Evolutionary conservation across 30 jellyfish, hydroid and myxozoan species (phyloP), one percentile per base, ranked within the genome.

Genomic region (Aurelia aurita complex sp. Pacific): DNA sequence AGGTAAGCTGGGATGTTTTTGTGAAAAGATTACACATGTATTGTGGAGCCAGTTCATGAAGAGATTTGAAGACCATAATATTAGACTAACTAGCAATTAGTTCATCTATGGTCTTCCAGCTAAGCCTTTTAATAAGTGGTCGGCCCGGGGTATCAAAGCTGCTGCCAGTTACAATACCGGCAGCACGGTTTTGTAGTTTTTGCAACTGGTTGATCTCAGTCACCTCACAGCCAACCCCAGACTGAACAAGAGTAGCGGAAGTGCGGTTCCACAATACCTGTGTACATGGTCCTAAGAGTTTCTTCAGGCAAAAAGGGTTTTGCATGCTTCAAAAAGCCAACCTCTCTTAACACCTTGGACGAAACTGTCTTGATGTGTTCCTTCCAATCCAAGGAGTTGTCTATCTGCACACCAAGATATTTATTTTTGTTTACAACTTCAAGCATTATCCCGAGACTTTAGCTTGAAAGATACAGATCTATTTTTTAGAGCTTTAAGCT

Each of bases 161-260:
- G n/a, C 73, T 63, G 73, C n/a, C 73, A 63, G 73, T 63, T 63
- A 0, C n/a, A 8, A 63, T 63, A 11, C 73, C 1, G 73, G 73
- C 12, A 8, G n/a, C 32, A 7, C 19, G 88, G 23, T 23, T 23
- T 23, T 0, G 29, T 23, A 23, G 0, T 23, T 23, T 23, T 23
- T 23, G 29, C 29, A 23, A 73, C 38, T 42, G 35, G 17, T 73
- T 73, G 34, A 33, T 33, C 35, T 32, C 69, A 54, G 35, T 73
- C 40, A 33, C 62, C 17, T 2, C 64, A 29, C 62, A 54, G 11
- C 5, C 18, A 15, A 10, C 3, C 83, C 17, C 69, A 73, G 2
- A 73, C 83, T 35, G 69, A 35, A 10, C 67, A 38, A 73, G 69
- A 73, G 34, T 34, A 73, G 67, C 69, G 69, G 34, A 73, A 40